Evolutionary conservation across 2,797 vertebrate genomes (phyloP).

Genomic region (Hoplostethus mediterraneus): DNA sequence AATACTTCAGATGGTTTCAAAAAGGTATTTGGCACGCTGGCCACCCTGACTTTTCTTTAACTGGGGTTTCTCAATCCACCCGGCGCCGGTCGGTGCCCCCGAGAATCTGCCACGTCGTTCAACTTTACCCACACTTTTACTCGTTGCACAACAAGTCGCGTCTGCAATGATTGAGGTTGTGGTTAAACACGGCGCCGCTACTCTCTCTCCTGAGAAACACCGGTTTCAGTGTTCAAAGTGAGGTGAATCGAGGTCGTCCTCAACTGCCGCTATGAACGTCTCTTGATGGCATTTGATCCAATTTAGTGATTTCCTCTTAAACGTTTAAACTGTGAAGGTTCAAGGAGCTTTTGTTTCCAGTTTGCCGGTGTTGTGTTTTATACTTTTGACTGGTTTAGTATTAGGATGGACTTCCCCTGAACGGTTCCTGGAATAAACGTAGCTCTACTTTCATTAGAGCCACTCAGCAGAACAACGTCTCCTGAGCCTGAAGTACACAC

Average conservation of each 20-base stretch:
- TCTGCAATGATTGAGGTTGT: constrained; percentile 40
- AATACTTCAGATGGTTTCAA: background rate
- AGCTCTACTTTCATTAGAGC: background rate
- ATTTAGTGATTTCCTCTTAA: constrained; percentile 6
- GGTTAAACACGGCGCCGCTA: constrained; percentile 13
- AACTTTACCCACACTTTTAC: background rate
- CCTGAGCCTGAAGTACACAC: background rate
- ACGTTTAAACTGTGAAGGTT: background rate
- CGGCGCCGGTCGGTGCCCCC: background rate
- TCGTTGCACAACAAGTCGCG: background rate
- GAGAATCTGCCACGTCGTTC: background rate
- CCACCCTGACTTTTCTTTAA: background rate
- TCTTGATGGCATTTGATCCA: constrained; percentile 11
- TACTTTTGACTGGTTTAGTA: background rate
- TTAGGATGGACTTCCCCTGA: background rate
- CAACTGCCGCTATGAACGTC: constrained; percentile 37
- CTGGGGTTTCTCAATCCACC: constrained; percentile 36
- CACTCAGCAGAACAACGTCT: background rate
- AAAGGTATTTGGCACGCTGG: background rate
- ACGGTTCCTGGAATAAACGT: background rate
- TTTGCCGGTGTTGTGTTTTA: background rate
- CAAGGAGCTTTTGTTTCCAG: background rate
- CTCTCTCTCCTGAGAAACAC: background rate
- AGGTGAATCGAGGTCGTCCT: constrained; percentile 27
- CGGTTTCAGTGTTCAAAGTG: constrained; percentile 38